Evolutionary conservation across 1,140 invertebrate genomes (phyloP).

Genomic region (Rhysida immarginata): DNA sequence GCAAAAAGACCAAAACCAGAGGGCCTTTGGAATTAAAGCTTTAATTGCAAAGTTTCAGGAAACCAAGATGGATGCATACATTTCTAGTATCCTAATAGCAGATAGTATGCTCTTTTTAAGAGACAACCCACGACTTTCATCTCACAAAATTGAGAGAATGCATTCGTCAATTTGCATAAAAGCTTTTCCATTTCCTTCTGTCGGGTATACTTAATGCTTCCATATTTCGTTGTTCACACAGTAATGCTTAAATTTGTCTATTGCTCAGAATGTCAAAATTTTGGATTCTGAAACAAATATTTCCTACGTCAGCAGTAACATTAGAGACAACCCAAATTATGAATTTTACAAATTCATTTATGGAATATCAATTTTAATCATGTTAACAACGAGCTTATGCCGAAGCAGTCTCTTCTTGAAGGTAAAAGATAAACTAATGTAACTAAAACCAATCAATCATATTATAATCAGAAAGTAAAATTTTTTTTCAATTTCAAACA

Average conservation of each 20-base stretch:
- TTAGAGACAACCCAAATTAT: slow-evolving; percentile 37
- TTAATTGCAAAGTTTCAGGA: neutral
- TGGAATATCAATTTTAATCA: slow-evolving; percentile 31
- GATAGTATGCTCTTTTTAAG: neutral
- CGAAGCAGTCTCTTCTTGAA: slow-evolving; percentile 41
- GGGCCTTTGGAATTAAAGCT: neutral
- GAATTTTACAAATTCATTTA: slow-evolving; percentile 37
- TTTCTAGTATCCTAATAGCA: neutral
- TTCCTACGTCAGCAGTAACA: slow-evolving; percentile 20
- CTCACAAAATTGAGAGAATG: neutral
- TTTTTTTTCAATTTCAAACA: too few species aligned
- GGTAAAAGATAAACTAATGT: too few species aligned
- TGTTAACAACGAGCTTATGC: slow-evolving; percentile 38
- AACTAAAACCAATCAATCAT: too few species aligned
- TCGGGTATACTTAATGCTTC: neutral
- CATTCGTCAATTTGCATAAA: neutral
- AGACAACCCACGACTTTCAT: too few species aligned
- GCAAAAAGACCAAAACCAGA: neutral
- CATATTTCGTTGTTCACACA: neutral
- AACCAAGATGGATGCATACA: neutral
- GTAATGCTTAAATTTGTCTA: neutral
- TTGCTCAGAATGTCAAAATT: neutral
- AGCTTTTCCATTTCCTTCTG: neutral
- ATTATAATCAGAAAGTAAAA: too few species aligned
- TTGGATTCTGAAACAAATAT: neutral